A percentile compares a stretch with the other conserved stretches of the same genome.
Conservation (phyloP, 1,140 invertebrate species). For the Harlomillsia oculata region DNA sequence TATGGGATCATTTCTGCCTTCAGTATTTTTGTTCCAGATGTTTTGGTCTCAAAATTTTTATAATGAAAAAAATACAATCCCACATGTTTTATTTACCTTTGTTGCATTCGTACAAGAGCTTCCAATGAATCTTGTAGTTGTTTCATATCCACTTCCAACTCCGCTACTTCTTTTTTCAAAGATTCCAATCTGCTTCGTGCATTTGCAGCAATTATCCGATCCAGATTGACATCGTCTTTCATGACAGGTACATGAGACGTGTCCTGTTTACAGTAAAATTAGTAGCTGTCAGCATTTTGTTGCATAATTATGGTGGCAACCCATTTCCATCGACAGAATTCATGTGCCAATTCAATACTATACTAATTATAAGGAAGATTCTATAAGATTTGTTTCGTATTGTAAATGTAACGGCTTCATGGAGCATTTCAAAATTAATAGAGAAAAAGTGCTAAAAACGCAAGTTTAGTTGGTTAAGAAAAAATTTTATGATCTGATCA, state of each 20-base stretch:
- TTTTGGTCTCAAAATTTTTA: not conserved
- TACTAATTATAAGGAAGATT: not conserved
- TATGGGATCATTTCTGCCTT: not conserved
- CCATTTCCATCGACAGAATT: too few species aligned
- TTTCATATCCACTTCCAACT: constrained; percentile 73
- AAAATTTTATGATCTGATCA: too few species aligned
- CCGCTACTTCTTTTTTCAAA: constrained; percentile 66
- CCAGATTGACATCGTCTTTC: constrained; percentile 72
- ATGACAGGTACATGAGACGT: constrained; percentile 47
- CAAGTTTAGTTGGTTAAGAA: too few species aligned
- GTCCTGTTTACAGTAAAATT: constrained; percentile 11
- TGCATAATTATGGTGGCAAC: too few species aligned
- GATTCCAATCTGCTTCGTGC: constrained; percentile 47
- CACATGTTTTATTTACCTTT: constrained; percentile 50
- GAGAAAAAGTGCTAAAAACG: not conserved
- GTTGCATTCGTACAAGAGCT: constrained; percentile 70
- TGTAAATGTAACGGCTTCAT: not conserved
- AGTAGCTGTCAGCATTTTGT: too few species aligned
- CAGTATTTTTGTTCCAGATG: not conserved
- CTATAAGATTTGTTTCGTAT: not conserved
- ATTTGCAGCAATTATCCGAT: constrained; percentile 62
- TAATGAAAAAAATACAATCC: not conserved
- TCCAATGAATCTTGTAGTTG: constrained; percentile 78
- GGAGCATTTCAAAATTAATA: not conserved
- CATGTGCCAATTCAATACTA: not conserved